Base-by-base conservation (phyloP, 2,797 vertebrate genomes). In the Otolemur crassicaudatus region DNA sequence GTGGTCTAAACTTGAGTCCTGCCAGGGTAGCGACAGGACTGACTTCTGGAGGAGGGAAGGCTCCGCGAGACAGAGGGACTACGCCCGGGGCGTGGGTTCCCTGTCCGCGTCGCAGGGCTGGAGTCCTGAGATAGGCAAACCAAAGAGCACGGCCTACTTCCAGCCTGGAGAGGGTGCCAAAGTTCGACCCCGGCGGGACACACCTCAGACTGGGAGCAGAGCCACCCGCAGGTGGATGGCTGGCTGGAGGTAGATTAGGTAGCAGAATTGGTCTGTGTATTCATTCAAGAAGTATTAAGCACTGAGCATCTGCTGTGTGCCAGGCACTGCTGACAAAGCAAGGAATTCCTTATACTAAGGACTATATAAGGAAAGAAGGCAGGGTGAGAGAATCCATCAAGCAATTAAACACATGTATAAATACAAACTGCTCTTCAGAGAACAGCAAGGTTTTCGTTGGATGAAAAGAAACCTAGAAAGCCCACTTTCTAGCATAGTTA, bases 91-190 rank as follows among this genome's bases (percentile, higher is more conserved):
- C 67, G 90, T 91, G 72, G 56, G 92, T 96, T 87, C 63, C 11
- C 49, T 31, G 40, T 69, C 70, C n/a, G 14, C 61, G 16, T 22
- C 3, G 31, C 81, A 31, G 56, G 88, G 89, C 76, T 1, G 60
- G 69, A 88, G 65, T 25, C 90, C 31, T 19, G 25, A 95, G 80
- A 90, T 61, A 89, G 73, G 56, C 70, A 63, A 85, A 63, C 85
- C 87, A 91, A 96, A 95, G 95, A 88, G 88, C 95, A 82, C 61
- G 29, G 79, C 53, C 82, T 79, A 13, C 86, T 97, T 94, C 97
- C 96, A 96, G 31, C 85, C 70, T 97, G 97, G 96, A 92, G 37
- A 37, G 25, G 73, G 79, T 86, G 91, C 77, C 94, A 81, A 97
- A 97, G 96, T 97, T 92, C 91, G 85, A 60, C 49, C 34, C 56